Conservation (phyloP, 1,140 invertebrate species). For the Tyrophagus putrescentiae region DNA sequence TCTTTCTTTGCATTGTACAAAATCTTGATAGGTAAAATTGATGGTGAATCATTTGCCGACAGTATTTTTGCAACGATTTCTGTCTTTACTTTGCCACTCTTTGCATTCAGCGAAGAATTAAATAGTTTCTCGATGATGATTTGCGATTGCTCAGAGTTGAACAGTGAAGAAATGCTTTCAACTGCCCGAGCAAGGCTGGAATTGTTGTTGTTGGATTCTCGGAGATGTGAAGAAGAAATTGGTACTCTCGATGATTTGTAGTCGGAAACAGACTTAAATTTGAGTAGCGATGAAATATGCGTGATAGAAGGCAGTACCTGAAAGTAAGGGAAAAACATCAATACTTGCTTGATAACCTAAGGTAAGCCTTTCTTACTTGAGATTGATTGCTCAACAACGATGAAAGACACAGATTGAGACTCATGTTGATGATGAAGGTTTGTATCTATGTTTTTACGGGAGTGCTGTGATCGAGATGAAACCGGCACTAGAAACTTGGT, state of each 20-base stretch:
- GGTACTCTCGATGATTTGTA: background rate
- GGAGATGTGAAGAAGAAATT: too few species aligned
- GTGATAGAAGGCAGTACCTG: constrained; percentile 6
- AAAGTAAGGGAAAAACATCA: background rate
- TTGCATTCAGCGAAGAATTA: background rate
- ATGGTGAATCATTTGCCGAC: background rate
- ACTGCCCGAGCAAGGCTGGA: background rate
- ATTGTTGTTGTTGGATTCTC: background rate
- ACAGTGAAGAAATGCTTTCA: background rate
- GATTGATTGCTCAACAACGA: background rate
- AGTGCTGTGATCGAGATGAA: too few species aligned
- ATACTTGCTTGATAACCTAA: background rate
- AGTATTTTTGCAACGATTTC: constrained; percentile 10
- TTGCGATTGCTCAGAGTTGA: background rate
- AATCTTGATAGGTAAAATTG: background rate
- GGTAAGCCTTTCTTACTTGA: constrained; percentile 13
- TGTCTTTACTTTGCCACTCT: background rate
- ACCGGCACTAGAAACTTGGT: too few species aligned
- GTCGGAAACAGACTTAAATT: background rate
- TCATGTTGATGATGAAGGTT: too few species aligned
- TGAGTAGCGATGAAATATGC: constrained; percentile 9
- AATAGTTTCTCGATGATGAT: constrained; percentile 12
- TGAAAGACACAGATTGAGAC: constrained; percentile 5
- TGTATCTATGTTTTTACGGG: too few species aligned
- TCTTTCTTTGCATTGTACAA: constrained; percentile 8